These are phyloP conservation scores for Heliconius ethilla DNA, from an alignment of 2,888 invertebrate species.

Conservation along the genomic window DNA sequence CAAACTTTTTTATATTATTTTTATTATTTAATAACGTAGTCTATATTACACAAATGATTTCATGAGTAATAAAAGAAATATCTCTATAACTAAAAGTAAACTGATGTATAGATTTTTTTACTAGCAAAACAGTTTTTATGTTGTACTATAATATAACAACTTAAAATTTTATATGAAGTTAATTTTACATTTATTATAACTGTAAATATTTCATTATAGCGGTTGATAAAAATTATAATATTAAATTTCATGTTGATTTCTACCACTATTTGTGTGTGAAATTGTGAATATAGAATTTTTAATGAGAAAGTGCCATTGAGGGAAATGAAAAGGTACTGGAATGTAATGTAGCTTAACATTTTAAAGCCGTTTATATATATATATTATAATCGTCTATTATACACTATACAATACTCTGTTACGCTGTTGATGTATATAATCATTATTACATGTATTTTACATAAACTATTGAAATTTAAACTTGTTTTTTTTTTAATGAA, in stretches of 20 bases:
- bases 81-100: no score
- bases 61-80: no score
- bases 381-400: slow-evolving; percentile 40
- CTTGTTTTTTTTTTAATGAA: slow-evolving; percentile 11
- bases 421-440: slow-evolving; percentile 63
- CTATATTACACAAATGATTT: no score
- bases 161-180: no score
- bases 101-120: no score
- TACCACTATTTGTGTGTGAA: neutral
- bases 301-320: slow-evolving; percentile 32
- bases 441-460: slow-evolving; percentile 59
- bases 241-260: neutral
- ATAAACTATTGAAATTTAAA: slow-evolving; percentile 48
- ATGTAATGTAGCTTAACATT: slow-evolving; percentile 26
- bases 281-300: neutral
- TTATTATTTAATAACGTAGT: no score
- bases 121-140: no score
- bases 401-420: slow-evolving; percentile 65
- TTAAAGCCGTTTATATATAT: slow-evolving; percentile 26
- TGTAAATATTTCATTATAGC: neutral
- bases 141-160: no score
- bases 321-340: slow-evolving; percentile 28
- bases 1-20: no score
- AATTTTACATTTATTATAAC: no score
- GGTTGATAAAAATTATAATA: slow-evolving; percentile 2